Percentiles rank a stretch among this genome's conserved stretches.
Evolutionary conservation across 1,140 invertebrate species (phyloP).

Genomic region (Stenopsyche tienmushanensis): DNA sequence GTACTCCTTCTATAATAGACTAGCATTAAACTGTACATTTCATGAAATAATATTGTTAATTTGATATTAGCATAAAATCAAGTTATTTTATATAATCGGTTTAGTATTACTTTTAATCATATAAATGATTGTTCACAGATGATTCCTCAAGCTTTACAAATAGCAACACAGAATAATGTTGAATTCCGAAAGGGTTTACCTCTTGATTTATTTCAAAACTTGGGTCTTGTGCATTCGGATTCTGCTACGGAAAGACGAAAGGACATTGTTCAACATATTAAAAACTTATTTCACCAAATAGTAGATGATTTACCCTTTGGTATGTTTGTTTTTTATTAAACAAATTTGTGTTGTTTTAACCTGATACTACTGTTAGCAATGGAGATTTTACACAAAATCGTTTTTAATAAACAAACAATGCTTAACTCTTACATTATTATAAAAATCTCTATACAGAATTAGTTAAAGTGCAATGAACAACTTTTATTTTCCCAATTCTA

Average conservation of each 20-base stretch:
- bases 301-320: constrained; percentile 65
- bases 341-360: too few relatives aligned
- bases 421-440: too few relatives aligned
- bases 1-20: background rate
- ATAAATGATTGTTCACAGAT: constrained; percentile 50
- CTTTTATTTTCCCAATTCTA: too few relatives aligned
- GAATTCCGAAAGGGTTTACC: constrained; percentile 81
- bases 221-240: constrained; percentile 68
- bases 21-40: background rate
- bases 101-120: too few relatives aligned
- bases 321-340: too few relatives aligned
- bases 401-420: too few relatives aligned
- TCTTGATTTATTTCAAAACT: constrained; percentile 69
- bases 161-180: constrained; percentile 68
- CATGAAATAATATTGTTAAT: background rate
- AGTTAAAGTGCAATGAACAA: too few relatives aligned
- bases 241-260: constrained; percentile 52
- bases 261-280: constrained; percentile 61
- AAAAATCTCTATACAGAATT: too few relatives aligned
- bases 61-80: background rate
- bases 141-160: constrained; percentile 74
- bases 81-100: background rate
- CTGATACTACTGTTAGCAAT: too few relatives aligned
- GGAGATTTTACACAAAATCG: too few relatives aligned
- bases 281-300: constrained; percentile 64